Evolutionary conservation across 1,140 invertebrate genomes (phyloP), one percentile per base, ranked within the genome.

Genomic region (Lepidotrigona ventralis): DNA sequence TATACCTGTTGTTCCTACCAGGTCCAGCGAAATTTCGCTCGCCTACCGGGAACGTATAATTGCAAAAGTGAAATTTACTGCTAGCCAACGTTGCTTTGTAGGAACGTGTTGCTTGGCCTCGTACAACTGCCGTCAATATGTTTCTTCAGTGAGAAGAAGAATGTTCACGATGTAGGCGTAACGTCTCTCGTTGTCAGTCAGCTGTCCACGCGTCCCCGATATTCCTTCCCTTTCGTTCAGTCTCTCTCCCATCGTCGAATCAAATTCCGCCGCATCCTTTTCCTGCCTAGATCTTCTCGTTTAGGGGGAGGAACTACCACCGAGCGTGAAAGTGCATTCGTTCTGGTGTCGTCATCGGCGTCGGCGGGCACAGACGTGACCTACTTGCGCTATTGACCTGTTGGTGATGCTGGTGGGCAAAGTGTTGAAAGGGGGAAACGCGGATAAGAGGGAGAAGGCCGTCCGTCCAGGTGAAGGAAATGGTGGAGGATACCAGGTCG

Each of bases 341-440:
- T 86, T 33, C 69, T 80, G 71, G 81, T 79, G 77, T 86, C 85
- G 69, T 86, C 81, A 56, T 81, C 79, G 78, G 51, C 88, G 86
- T 63, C 71, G 85, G 72, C 82, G 81, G 86, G 82, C 88, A 87
- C 87, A 89, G 85, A 89, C 87, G 75, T 93, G 91, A 93, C 92
- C 92, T 86, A 93, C 85, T 93, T 93, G 78, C 89, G 82, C 86
- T 90, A 90, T 90, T 90, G 89, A 91, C 89, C 92, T 91, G 91
- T 91, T 87, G 90, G 91, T 84, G 89, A 89, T 89, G 83, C 84
- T 89, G 85, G 87, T 86, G 84, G 87, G 86, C 68, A 74, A 84
- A 82, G 86, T 76, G 79, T 81, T 82, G 84, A 89, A 85, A 85
- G 75, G 68, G 77, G 78, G 66, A 68, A 53, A 23, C 14, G 58